Evolutionary conservation across 2,888 invertebrate species (phyloP), one percentile per base, ranked within the genome.

Genomic region (Sinodicranocentrus sp.): DNA sequence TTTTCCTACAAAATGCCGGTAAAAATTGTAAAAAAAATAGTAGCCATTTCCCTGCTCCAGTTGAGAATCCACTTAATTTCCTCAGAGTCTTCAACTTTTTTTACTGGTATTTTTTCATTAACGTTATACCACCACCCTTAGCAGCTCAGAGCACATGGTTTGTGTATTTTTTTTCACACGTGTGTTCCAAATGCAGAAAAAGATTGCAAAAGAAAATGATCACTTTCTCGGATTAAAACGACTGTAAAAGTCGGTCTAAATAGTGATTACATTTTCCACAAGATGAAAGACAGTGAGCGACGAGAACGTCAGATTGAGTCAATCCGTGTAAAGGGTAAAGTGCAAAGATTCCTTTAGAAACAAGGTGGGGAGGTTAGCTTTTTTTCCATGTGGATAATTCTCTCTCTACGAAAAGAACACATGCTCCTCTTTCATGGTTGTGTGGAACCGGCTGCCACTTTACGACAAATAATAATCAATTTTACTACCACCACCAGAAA

Each of bases 381-480:
- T 15, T 25, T 15, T 25, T 19, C 23, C 23, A 19, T 57, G 48
- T 48, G 48, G n/a, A n/a, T 77, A 33, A 17, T 52, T 21, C 48
- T 54, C 44, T 73, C 72, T 77, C 57, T 59, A 57, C 33, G 23
- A 57, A 57, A 72, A 63, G 25, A 68, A 78, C 78, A 78, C 57
- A 78, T 78, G 78, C 70, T 59, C 78, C 70, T 43, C 48, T 57
- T 78, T 78, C 78, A 78, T 28, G 78, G 67, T 78, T 70, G 70
- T 33, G 78, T 78, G 78, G 71, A 79, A 72, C 79, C 71, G 79
- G 71, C 79, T 79, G 71, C 71, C 71, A 72, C 71, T 71, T 79
- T 79, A 63, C 79, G 71, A 79, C 71, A 72, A 79, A 72, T 48
- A 79, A 79, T 79, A 79, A 79, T 79, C 79, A 79, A 79, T 79